These are phyloP conservation scores for Cyclophora albipunctata DNA, from an alignment of 2,888 invertebrate genomes.

Conservation along the genomic window DNA sequence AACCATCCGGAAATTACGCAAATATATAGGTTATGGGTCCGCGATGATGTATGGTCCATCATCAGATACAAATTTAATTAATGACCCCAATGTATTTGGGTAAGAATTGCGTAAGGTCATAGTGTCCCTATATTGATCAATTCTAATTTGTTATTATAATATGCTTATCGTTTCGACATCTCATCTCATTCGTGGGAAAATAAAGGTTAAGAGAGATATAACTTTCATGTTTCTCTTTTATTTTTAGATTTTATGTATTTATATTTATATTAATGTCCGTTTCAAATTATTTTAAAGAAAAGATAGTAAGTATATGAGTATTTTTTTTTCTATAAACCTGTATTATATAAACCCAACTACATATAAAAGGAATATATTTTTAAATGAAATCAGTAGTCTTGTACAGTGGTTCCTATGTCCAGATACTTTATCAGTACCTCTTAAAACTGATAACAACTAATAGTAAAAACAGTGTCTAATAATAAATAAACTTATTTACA, in stretches of 20 bases:
- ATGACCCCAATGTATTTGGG: constrained; percentile 9
- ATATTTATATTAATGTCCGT: constrained; percentile 5
- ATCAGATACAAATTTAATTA: constrained; percentile 7
- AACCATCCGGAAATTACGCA: background rate
- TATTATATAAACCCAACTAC: too few relatives aligned
- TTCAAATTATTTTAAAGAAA: constrained; percentile 1
- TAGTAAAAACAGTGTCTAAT: constrained; percentile 19
- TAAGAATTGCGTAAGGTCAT: constrained; percentile 25
- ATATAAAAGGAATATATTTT: too few relatives aligned
- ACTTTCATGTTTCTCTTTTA: too few relatives aligned
- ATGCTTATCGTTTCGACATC: constrained; percentile 32
- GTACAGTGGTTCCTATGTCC: too few relatives aligned
- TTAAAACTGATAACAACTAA: background rate
- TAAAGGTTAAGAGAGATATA: constrained; percentile 29
- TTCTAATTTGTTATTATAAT: constrained; percentile 36
- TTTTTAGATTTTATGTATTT: too few relatives aligned
- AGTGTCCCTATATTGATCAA: constrained; percentile 33
- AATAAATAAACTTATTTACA: constrained; percentile 8
- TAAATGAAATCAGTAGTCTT: too few relatives aligned
- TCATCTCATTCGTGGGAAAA: constrained; percentile 43
- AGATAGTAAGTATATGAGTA: too few relatives aligned
- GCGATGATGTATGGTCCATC: background rate
- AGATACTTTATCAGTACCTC: too few relatives aligned
- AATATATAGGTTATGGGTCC: background rate
- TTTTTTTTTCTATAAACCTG: too few relatives aligned